A percentile compares a stretch with the other conserved stretches of the same genome.
Conservation (phyloP, 2,888 invertebrate species). For the Xestia xanthographa region DNA sequence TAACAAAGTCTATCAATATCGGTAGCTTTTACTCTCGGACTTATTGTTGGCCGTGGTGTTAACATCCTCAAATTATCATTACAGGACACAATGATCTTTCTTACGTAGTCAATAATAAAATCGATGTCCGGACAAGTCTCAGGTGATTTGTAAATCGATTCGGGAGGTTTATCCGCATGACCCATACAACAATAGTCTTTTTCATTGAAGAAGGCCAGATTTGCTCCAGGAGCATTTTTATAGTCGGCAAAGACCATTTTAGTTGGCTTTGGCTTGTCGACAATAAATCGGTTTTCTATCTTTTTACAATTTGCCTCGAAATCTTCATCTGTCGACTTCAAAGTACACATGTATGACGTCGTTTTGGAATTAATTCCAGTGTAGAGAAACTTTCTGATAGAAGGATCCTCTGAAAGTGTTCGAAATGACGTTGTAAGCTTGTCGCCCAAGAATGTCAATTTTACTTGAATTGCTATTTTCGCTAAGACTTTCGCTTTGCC, state of each 20-base stretch:
- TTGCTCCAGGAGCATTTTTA: slow-evolving; percentile 84
- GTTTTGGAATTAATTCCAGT: slow-evolving; percentile 86
- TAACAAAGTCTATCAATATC: slow-evolving; percentile 86
- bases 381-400: slow-evolving; percentile 82
- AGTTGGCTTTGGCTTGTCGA: slow-evolving; percentile 74
- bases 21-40: slow-evolving; percentile 84
- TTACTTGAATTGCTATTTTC: slow-evolving; percentile 83
- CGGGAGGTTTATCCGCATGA: slow-evolving; percentile 84
- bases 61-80: slow-evolving; percentile 88
- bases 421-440: slow-evolving; percentile 84
- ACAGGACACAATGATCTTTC: slow-evolving; percentile 85
- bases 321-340: slow-evolving; percentile 85
- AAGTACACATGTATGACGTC: slow-evolving; percentile 85
- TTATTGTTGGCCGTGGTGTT: slow-evolving; percentile 84
- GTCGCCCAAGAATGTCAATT: slow-evolving; percentile 81
- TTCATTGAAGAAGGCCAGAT: slow-evolving; percentile 82
- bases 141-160: slow-evolving; percentile 81
- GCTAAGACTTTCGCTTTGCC: slow-evolving; percentile 84
- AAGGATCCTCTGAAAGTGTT: slow-evolving; percentile 85
- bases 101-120: slow-evolving; percentile 84
- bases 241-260: slow-evolving; percentile 82
- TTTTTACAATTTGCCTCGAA: slow-evolving; percentile 82
- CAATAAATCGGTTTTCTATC: slow-evolving; percentile 77
- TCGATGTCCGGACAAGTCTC: slow-evolving; percentile 85
- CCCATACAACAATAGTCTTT: slow-evolving; percentile 84